phyloP scores from a whole-genome alignment of 2,113 vertebrate species.

The Danio rerio region DNA sequence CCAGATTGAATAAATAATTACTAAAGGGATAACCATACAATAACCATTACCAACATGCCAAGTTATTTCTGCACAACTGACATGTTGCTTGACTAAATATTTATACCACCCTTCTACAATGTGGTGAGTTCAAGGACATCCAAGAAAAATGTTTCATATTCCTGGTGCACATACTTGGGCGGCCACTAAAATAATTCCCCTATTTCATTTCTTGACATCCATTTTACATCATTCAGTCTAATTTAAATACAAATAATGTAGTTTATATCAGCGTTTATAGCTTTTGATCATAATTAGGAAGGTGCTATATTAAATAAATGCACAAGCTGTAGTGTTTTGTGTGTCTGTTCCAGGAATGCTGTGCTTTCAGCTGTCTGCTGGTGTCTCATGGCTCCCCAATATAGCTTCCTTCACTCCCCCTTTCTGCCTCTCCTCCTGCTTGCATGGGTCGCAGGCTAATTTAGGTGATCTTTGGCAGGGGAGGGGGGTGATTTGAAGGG shows the following conservation, averaged over 20 bases:
- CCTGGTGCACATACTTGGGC: not conserved
- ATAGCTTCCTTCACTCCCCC: constrained; percentile 49
- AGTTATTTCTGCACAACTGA: constrained; percentile 1
- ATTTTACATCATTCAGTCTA: not conserved
- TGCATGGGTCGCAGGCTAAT: constrained; percentile 48
- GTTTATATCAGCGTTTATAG: no score
- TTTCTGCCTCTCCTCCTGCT: constrained; percentile 16
- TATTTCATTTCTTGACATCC: not conserved
- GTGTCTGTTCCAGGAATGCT: constrained; percentile 55
- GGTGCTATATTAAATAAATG: not conserved
- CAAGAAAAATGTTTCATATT: constrained; percentile 1
- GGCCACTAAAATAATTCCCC: not conserved
- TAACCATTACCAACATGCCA: not conserved
- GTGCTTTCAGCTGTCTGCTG: constrained; percentile 60
- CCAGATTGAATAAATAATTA: not conserved
- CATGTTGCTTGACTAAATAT: constrained; percentile 8
- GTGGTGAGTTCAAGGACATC: not conserved
- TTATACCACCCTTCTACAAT: not conserved
- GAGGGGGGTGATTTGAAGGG: constrained; percentile 60
- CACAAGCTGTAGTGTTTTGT: constrained; percentile 15
- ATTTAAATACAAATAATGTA: not conserved
- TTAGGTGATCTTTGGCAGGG: constrained; percentile 59
- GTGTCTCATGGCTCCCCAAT: constrained; percentile 56
- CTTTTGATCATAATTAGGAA: not conserved
- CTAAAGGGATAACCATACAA: not conserved